Conservation (phyloP, 1,140 invertebrate genomes). For the Vanessa atalanta region DNA sequence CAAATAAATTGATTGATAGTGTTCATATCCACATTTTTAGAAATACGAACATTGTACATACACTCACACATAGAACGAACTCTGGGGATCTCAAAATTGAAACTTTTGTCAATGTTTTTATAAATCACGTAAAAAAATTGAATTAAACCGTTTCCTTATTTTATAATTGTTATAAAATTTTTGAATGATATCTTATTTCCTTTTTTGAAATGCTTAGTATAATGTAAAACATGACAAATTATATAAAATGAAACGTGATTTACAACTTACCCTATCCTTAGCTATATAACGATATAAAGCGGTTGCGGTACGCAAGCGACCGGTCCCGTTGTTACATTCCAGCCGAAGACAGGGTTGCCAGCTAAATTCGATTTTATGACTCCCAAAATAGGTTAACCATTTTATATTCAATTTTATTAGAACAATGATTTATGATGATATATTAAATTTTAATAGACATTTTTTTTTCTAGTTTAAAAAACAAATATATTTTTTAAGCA, state of each 20-base stretch:
- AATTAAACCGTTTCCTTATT: no score
- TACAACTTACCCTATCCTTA: constrained; percentile 31
- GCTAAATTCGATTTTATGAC: not conserved
- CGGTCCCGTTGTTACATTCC: constrained; percentile 31
- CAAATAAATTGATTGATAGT: no score
- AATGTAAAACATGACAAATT: not conserved
- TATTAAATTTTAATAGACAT: not conserved
- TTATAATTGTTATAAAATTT: not conserved
- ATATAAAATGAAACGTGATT: not conserved
- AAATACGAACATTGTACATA: no score
- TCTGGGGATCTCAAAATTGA: no score
- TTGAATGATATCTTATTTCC: not conserved
- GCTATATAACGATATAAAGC: constrained; percentile 11
- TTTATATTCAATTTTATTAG: not conserved
- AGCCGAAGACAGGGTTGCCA: constrained; percentile 16
- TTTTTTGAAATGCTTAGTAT: not conserved
- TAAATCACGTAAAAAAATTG: no score
- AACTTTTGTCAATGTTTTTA: no score
- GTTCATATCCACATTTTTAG: no score
- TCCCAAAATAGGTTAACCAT: not conserved
- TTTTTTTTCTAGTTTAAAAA: no score
- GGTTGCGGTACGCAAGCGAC: constrained; percentile 27
- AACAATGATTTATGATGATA: not conserved
- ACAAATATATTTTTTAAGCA: no score
- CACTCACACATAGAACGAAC: no score